These are phyloP conservation scores for Diplosoma virens DNA, from an alignment of 23 tunicate genomes.

Conservation along the genomic window DNA sequence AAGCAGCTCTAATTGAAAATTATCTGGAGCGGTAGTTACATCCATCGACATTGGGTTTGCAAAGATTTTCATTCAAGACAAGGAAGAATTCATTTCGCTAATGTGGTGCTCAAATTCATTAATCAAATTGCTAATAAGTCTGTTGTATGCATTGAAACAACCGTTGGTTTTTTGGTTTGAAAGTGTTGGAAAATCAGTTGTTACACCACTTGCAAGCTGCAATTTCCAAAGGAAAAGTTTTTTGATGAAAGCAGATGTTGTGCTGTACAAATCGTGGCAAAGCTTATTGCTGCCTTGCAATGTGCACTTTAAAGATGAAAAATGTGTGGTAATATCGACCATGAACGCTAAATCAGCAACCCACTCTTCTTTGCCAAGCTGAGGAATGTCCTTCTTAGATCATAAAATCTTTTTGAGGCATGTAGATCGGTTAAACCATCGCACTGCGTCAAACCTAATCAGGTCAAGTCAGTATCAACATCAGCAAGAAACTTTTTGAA, in stretches of 20 bases:
- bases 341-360: slow-evolving; percentile 34
- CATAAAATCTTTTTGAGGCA: slow-evolving; percentile 51
- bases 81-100: slow-evolving; percentile 21
- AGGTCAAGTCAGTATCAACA: slow-evolving; percentile 56
- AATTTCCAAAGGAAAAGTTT: slow-evolving; percentile 52
- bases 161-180: slow-evolving; percentile 37
- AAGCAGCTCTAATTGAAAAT: slow-evolving; percentile 56
- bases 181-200: slow-evolving; percentile 54
- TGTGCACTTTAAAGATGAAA: slow-evolving; percentile 38
- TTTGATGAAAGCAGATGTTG: slow-evolving; percentile 55
- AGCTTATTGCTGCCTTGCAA: slow-evolving; percentile 51
- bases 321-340: slow-evolving; percentile 58
- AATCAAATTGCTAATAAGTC: slow-evolving; percentile 32
- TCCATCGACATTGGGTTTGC: slow-evolving; percentile 34
- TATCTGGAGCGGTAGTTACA: slow-evolving; percentile 42
- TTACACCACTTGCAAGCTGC: slow-evolving; percentile 65
- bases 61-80: slow-evolving; percentile 45
- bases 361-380: slow-evolving; percentile 46
- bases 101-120: slow-evolving; percentile 16
- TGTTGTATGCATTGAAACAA: slow-evolving; percentile 30
- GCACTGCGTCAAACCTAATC: slow-evolving; percentile 43
- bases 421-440: slow-evolving; percentile 67
- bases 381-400: slow-evolving; percentile 49
- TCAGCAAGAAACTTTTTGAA: slow-evolving; percentile 43
- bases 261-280: slow-evolving; percentile 52